Evolutionary conservation across 2,888 invertebrate genomes (phyloP).

Genomic region (Sialis lutaria): DNA sequence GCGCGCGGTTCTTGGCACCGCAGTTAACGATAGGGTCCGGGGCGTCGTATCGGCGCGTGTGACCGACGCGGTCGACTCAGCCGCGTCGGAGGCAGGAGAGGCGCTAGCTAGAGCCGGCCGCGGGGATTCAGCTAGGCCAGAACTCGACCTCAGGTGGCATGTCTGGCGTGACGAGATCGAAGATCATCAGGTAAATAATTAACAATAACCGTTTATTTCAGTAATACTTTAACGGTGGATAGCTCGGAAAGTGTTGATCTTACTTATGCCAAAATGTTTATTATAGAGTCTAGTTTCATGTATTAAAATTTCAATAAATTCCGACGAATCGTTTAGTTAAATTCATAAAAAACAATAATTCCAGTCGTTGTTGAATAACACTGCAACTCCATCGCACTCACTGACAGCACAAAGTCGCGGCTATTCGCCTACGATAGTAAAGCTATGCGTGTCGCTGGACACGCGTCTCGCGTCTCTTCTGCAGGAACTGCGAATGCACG

Average conservation of each 20-base stretch:
- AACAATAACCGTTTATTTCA: constrained; percentile 21
- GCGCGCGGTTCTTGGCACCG: constrained; percentile 52
- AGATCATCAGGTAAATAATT: constrained; percentile 28
- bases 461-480: constrained; percentile 40
- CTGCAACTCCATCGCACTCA: constrained; percentile 23
- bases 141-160: constrained; percentile 49
- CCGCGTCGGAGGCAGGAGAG: constrained; percentile 19
- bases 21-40: constrained; percentile 50
- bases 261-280: too few species aligned
- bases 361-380: too few species aligned
- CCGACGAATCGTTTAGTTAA: too few species aligned
- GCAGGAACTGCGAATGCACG: constrained; percentile 48
- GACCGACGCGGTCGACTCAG: constrained; percentile 20
- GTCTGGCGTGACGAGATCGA: constrained; percentile 52
- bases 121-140: constrained; percentile 30
- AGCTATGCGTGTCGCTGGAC: constrained; percentile 49
- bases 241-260: too few species aligned
- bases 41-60: constrained; percentile 34
- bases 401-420: constrained; percentile 56
- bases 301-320: background rate
- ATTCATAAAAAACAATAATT: too few species aligned
- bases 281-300: too few species aligned
- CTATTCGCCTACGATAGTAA: constrained; percentile 53
- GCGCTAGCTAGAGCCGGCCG: constrained; percentile 24
- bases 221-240: too few species aligned